Evolutionary conservation across 2,888 invertebrate genomes (phyloP).

Genomic region (Microplitis manilae): DNA sequence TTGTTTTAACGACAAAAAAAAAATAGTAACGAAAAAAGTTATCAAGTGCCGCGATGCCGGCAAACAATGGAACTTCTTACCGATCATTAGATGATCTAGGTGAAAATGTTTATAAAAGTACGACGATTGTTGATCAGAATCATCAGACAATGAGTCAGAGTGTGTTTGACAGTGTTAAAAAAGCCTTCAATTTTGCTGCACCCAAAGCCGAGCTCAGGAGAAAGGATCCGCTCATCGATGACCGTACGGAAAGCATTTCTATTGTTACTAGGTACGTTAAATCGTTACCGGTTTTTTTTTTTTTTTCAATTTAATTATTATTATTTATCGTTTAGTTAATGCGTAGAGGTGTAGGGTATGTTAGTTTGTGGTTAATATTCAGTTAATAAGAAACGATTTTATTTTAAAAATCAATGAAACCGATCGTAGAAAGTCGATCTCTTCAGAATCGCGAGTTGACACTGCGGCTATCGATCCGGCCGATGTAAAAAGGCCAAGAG

Average conservation of each 20-base stretch:
- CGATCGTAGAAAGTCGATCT: constrained; percentile 38
- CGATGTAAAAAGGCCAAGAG: constrained; percentile 62
- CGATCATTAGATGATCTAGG: constrained; percentile 74
- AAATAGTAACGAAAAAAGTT: neutral
- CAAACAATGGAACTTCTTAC: constrained; percentile 78
- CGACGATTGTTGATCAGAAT: constrained; percentile 75
- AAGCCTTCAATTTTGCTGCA: constrained; percentile 75
- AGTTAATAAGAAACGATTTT: constrained; percentile 8
- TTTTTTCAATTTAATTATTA: neutral
- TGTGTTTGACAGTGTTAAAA: constrained; percentile 77
- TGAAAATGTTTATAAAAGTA: constrained; percentile 78
- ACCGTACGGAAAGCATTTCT: constrained; percentile 68
- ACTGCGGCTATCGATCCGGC: constrained; percentile 64
- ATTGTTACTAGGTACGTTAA: constrained; percentile 69
- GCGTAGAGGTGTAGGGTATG: constrained; percentile 8
- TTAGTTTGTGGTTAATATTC: neutral
- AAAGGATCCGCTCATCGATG: constrained; percentile 68
- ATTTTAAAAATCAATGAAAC: constrained; percentile 15
- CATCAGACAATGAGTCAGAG: constrained; percentile 73
- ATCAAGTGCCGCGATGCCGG: constrained; percentile 74
- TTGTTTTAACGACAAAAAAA: neutral
- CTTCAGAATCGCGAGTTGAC: constrained; percentile 59
- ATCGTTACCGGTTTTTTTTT: neutral
- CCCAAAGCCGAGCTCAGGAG: constrained; percentile 69
- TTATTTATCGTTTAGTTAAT: constrained; percentile 3